phyloP scores from a whole-genome alignment of 2,888 invertebrate species.

The Tetragonisca angustula region DNA sequence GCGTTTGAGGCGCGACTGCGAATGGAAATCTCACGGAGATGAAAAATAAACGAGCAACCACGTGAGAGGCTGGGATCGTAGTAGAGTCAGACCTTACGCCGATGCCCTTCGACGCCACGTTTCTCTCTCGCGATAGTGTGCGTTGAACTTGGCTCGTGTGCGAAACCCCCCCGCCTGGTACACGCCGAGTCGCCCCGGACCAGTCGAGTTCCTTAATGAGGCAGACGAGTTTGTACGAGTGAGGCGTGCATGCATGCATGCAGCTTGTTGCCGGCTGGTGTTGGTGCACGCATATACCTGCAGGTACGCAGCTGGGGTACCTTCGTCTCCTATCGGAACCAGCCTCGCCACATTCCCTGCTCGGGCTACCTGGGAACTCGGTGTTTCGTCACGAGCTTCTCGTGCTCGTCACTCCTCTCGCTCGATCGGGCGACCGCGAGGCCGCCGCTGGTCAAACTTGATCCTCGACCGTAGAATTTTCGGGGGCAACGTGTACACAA shows the following conservation, averaged over 20 bases:
- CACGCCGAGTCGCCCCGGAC: slow-evolving; percentile 36
- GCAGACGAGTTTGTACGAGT: slow-evolving; percentile 52
- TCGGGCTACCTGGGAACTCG: slow-evolving; percentile 50
- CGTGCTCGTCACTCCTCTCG: slow-evolving; percentile 25
- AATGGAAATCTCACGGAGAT: slow-evolving; percentile 17
- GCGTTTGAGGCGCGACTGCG: slow-evolving; percentile 1
- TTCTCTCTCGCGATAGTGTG: not conserved
- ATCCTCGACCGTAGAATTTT: slow-evolving; percentile 22
- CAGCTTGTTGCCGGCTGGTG: slow-evolving; percentile 12
- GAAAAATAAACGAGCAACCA: slow-evolving; percentile 37
- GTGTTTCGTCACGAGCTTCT: slow-evolving; percentile 43
- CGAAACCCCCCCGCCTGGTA: slow-evolving; percentile 27
- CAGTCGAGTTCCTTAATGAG: slow-evolving; percentile 67
- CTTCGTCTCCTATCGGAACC: slow-evolving; percentile 48
- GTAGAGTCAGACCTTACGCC: slow-evolving; percentile 8
- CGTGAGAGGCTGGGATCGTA: slow-evolving; percentile 27
- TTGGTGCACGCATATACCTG: slow-evolving; percentile 53
- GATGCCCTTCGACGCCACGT: slow-evolving; percentile 4
- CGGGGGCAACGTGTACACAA: not conserved
- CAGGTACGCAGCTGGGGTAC: slow-evolving; percentile 54
- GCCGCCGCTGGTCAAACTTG: slow-evolving; percentile 29
- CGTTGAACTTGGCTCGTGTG: slow-evolving; percentile 15
- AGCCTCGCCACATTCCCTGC: slow-evolving; percentile 58
- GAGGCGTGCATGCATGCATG: slow-evolving; percentile 34
- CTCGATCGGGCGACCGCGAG: not conserved